These are phyloP conservation scores for Epistrophella euchroma DNA, from an alignment of 2,888 invertebrate genomes.

Conservation along the genomic window DNA sequence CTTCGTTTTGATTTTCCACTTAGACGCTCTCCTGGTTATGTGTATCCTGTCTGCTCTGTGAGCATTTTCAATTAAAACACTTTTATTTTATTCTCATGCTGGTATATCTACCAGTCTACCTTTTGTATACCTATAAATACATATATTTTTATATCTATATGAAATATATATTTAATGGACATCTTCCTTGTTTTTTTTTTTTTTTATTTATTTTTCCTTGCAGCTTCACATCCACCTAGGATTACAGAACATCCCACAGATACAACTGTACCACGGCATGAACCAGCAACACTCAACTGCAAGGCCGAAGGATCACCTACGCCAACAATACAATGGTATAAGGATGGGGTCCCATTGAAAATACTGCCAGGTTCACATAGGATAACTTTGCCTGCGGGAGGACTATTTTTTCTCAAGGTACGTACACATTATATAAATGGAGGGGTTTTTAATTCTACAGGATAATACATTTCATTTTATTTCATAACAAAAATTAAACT, in stretches of 20 bases:
- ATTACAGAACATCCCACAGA: constrained; percentile 96
- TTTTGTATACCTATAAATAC: neutral
- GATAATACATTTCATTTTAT: constrained; percentile 71
- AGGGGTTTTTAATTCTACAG: constrained; percentile 39
- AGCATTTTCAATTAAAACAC: constrained; percentile 74
- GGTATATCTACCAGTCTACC: neutral
- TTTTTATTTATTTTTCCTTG: constrained; percentile 29
- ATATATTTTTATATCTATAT: neutral
- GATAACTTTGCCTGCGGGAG: constrained; percentile 90
- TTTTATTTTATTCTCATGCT: constrained; percentile 65
- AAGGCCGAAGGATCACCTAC: constrained; percentile 93
- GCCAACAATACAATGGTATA: constrained; percentile 93
- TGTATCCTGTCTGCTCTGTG: constrained; percentile 26
- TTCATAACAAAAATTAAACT: constrained; percentile 57
- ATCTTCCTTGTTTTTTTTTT: constrained; percentile 30
- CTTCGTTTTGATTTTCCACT: constrained; percentile 70
- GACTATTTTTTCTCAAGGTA: constrained; percentile 91
- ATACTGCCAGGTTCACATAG: constrained; percentile 89
- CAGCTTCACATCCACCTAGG: constrained; percentile 88
- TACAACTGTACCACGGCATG: constrained; percentile 94
- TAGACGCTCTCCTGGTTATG: constrained; percentile 61
- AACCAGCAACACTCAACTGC: constrained; percentile 96
- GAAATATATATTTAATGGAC: constrained; percentile 12
- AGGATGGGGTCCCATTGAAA: constrained; percentile 86
- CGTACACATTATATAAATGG: constrained; percentile 78